Evolutionary conservation across 2,888 invertebrate genomes (phyloP), one percentile per base, ranked within the genome.

Genomic region (Aproaerema taeniolella): DNA sequence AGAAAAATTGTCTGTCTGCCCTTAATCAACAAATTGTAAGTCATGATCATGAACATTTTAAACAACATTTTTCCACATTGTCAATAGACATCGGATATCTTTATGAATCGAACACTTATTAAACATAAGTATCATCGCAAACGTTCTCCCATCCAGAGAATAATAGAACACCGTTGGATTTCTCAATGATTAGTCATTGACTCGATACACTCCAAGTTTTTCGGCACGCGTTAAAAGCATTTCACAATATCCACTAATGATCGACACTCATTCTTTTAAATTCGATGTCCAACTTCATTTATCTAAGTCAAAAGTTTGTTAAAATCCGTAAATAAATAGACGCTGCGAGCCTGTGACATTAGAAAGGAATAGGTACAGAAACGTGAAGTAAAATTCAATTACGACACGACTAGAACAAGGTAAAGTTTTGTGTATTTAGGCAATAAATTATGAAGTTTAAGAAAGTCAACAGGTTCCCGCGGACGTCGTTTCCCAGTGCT

Each of bases 381-480:
- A 45, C 43, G 44, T 37, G 37, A 11, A 29, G 36, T 60, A 60
- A 57, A 63, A 67, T 63, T 62, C 56, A 64, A 61, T 43, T 41
- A 63, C 50, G 49, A 54, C 50, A 56, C 35, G 41, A 52, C 55
- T 61, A 58, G 61, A 59, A 53, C 46, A 44, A 31, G 31, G 36
- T 41, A 45, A 41, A 37, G 34, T 40, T 38, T 39, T 45, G 54
- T 59, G 55, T 46, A 61, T 70, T 65, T 61, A 42, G 53, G 52
- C 52, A 53, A 71, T 70, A 67, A 67, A 68, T 72, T 64, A 72
- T 66, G 56, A 61, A 50, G 61, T 68, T 62, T 62, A 61, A 59
- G 64, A 67, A 63, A 74, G 61, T 68, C 67, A 68, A 67, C 70
- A 67, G 66, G 65, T 70, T 71, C 31, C 26, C 62, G 56, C 58